Evolutionary conservation across 2,888 invertebrate species (phyloP).

Genomic region (Petrolisthes manimaculis): DNA sequence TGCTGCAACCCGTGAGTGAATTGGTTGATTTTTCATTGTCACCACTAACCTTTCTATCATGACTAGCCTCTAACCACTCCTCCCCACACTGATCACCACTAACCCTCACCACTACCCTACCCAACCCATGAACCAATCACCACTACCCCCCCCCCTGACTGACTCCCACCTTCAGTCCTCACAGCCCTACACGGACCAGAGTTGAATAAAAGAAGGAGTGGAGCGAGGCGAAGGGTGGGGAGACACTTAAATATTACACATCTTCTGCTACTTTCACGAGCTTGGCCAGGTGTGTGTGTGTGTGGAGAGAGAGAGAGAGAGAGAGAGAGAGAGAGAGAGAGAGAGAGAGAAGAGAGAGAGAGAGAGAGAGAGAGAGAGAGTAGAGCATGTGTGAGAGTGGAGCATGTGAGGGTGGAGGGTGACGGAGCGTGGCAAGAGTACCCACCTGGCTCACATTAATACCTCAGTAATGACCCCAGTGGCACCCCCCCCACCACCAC

Average conservation of each 20-base stretch:
- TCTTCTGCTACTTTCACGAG: no score
- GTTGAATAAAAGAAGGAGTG: background rate
- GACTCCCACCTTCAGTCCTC: no score
- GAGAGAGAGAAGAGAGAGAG: background rate
- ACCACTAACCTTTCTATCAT: no score
- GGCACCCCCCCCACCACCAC: background rate
- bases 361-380: background rate
- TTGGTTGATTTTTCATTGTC: no score
- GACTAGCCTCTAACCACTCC: no score
- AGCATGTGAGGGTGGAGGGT: background rate
- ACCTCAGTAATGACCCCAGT: background rate
- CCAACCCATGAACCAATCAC: no score
- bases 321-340: background rate
- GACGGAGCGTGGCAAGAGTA: background rate
- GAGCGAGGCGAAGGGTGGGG: background rate
- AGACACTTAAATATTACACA: slow-evolving; percentile 12
- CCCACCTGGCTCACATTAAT: background rate
- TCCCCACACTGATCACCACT: no score
- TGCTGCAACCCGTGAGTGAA: no score
- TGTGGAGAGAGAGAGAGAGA: background rate
- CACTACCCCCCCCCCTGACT: no score
- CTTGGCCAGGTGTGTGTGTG: background rate
- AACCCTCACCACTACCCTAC: no score
- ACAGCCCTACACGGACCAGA: no score
- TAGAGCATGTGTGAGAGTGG: background rate